Base-by-base conservation (phyloP, 2,113 vertebrate genomes). In the Falco punctatus region DNA sequence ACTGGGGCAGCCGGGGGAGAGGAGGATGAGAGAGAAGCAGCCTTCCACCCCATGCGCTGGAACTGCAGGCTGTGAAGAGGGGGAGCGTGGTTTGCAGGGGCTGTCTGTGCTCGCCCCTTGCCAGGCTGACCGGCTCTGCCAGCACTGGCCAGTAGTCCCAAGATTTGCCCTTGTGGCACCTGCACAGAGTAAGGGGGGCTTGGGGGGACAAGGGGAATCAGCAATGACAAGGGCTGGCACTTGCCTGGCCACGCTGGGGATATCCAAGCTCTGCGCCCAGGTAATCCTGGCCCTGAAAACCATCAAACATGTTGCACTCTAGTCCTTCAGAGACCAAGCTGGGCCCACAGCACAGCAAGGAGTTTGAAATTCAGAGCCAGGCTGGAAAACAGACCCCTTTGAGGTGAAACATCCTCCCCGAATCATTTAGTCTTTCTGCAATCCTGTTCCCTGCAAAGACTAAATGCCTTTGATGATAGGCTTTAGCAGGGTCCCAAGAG, bases 181-280 rank as follows among this genome's bases (percentile, higher is more conserved):
- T 11, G 26, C 5, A 18, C 5, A 4, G 15, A 55, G 26, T 1
- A 11, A 7, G 20, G 4, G 27, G 35, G 20, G 7, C 0, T 1
- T 1, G 6, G 46, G 51, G 73, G 42, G 32, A 2, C 0, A 0
- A 13, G 49, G 32, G 58, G 11, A 44, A 51, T 26, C 5, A 6
- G n/a, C 8, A 1, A 5, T 1, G 35, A 21, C 1, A 2, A 26
- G 65, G 57, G 57, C 44, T n/a, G 55, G 75, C 80, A 30, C 57
- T 0, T 4, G 64, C 80, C 80, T 26, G 18, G 73, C 46, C n/a
- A 1, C 4, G 4, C 64, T 3, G 32, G 32, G 58, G 5, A 14
- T 9, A n/a, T 6, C 14, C 0, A 5, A 78, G 71, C 86, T 11
- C 3, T 2, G 0, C n/a, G 4, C 15, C 55, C 54, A 1, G 35